phyloP scores from a whole-genome alignment of 2,797 vertebrate genomes.

The Remorina albescens region DNA sequence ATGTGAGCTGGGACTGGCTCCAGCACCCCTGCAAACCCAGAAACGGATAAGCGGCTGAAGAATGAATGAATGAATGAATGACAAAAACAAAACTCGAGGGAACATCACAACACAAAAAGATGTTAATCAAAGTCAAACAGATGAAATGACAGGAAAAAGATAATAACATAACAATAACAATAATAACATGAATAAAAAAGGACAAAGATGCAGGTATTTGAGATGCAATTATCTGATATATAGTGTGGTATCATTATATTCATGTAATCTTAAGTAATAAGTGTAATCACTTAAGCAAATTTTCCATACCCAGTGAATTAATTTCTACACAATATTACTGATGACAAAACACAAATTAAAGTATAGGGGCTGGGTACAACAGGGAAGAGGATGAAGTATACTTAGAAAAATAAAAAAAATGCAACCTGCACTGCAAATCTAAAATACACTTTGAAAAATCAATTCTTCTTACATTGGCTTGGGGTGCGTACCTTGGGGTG shows the following conservation, averaged over 20 bases:
- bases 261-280: too few relatives aligned
- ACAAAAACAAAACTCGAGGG: background rate
- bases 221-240: background rate
- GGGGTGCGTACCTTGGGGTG: conserved; percentile 40
- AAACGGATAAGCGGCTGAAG: too few relatives aligned
- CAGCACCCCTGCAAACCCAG: too few relatives aligned
- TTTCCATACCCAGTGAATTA: conserved; percentile 46
- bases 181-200: background rate
- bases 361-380: conserved; percentile 18
- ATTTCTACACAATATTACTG: conserved; percentile 63
- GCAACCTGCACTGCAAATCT: conserved; percentile 64
- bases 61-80: too few relatives aligned
- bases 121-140: background rate
- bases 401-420: conserved; percentile 7
- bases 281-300: conserved; percentile 22
- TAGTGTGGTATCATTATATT: conserved; percentile 21
- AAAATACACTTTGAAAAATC: conserved; percentile 63
- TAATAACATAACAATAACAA: too few relatives aligned
- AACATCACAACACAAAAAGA: background rate
- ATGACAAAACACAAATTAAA: conserved; percentile 49
- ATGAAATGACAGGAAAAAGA: background rate
- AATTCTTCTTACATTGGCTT: conserved; percentile 53
- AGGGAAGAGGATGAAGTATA: conserved; percentile 44
- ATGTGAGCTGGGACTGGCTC: too few relatives aligned
- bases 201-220: conserved; percentile 8